Base-by-base conservation (phyloP, 1,140 invertebrate genomes). In the Cherax quadricarinatus region DNA sequence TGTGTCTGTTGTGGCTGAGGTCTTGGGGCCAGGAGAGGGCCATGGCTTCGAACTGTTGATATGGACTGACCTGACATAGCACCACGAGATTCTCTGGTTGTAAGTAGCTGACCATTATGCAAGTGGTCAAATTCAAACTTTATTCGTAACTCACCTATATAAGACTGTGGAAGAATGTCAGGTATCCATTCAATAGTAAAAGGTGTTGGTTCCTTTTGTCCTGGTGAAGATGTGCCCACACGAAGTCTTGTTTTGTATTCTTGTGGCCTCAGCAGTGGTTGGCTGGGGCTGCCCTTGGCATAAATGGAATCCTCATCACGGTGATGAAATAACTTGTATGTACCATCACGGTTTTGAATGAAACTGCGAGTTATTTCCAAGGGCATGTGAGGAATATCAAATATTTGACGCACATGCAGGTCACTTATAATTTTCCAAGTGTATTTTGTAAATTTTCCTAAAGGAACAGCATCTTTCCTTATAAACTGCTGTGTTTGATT, bases 141-240 rank as follows among this genome's bases (percentile, higher is more conserved):
- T 66, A 97, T 96, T 89, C 96, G 95, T 51, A 97, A 94, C 94
- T 97, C 97, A 30, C 97, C 97, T 80, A 97, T 96, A 93, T 96
- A 96, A 10, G 96, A 96, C 93, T 96, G 95, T 14, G 97, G 97
- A n/a, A 97, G 95, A 92, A 97, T 96, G 94, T 97, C 96, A 3
- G 97, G 97, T 93, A 97, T 97, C 97, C 97, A 97, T 95, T 97
- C 97, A 84, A 97, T 97, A 21, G 97, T 95, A 94, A 97, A 97
- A 78, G 97, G 97, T n/a, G 96, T 96, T 24, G 96, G 96, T 83
- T 97, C 96, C 81, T 96, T 96, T 53, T 87, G 91, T 94, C 96
- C 96, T 93, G 96, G 96, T 18, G 95, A 95, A 24, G 95, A 95
- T 4, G 95, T 96, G 96, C 97, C 97, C 94, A 97, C 96, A 96